A percentile compares a stretch with the other conserved stretches of the same genome.
phyloP scores from a whole-genome alignment of 2,888 invertebrate genomes.

The Agrilus cyanescens region DNA sequence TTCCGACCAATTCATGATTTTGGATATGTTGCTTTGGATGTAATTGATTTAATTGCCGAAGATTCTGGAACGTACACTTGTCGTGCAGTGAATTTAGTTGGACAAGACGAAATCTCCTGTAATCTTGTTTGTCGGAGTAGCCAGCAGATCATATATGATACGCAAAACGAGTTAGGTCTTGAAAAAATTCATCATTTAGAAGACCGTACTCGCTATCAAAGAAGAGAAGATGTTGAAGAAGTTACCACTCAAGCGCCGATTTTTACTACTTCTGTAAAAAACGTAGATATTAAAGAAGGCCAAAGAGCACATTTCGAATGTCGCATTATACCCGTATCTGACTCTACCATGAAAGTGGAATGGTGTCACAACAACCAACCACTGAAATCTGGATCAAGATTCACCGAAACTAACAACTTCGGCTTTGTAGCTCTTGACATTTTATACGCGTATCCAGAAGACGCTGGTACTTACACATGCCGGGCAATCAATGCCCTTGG shows the following conservation, averaged over 20 bases:
- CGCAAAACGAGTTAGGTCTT: conserved; percentile 78
- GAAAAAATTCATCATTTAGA: conserved; percentile 85
- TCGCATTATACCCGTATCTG: conserved; percentile 86
- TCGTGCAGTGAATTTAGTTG: conserved; percentile 80
- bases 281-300: conserved; percentile 86
- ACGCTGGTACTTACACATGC: conserved; percentile 92
- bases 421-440: conserved; percentile 96
- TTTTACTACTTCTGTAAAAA: conserved; percentile 85
- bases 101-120: conserved; percentile 76
- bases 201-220: conserved; percentile 66
- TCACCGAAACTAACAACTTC: conserved; percentile 92
- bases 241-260: conserved; percentile 83
- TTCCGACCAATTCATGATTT: conserved; percentile 97
- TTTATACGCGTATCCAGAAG: conserved; percentile 89
- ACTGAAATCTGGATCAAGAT: conserved; percentile 86
- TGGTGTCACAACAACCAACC: conserved; percentile 91
- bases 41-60: conserved; percentile 91
- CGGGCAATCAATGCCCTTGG: conserved; percentile 85
- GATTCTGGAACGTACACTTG: conserved; percentile 92
- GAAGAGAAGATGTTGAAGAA: conserved; percentile 67
- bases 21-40: conserved; percentile 95
- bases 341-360: conserved; percentile 85
- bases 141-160: conserved; percentile 69
- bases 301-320: conserved; percentile 93
- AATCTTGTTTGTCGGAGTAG: conserved; percentile 60